A percentile compares a stretch with the other conserved stretches of the same genome.
These are phyloP conservation scores for Ficedula albicollis DNA, from an alignment of 2,797 vertebrate species.

Conservation along the genomic window DNA sequence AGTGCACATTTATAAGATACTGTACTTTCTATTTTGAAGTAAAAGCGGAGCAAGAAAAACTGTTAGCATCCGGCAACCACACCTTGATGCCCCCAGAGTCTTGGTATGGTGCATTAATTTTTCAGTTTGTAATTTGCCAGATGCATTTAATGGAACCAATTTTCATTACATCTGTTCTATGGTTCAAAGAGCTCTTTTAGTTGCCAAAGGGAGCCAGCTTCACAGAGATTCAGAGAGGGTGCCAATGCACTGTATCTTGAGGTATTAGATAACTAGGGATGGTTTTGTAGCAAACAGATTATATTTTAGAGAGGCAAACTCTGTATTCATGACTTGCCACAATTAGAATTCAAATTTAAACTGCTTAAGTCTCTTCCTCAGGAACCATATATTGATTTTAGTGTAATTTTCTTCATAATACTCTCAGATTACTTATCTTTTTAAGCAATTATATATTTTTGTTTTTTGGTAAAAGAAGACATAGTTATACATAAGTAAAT, in stretches of 20 bases:
- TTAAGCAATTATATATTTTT: constrained; percentile 35
- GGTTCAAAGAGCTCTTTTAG: constrained; percentile 80
- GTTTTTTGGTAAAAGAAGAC: constrained; percentile 55
- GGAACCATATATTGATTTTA: constrained; percentile 66
- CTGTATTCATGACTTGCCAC: constrained; percentile 68
- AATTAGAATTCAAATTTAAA: constrained; percentile 72
- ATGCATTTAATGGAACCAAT: constrained; percentile 82
- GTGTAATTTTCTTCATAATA: constrained; percentile 63
- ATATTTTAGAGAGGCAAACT: constrained; percentile 69
- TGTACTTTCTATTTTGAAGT: constrained; percentile 50
- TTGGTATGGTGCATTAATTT: constrained; percentile 80
- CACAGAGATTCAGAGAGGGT: constrained; percentile 67
- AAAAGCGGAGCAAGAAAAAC: constrained; percentile 2
- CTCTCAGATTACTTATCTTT: constrained; percentile 52
- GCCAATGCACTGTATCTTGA: constrained; percentile 72
- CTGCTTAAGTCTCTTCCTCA: constrained; percentile 59
- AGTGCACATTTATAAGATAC: constrained; percentile 32
- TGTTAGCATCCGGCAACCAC: constrained; percentile 78
- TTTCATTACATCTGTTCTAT: constrained; percentile 83
- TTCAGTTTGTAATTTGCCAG: constrained; percentile 82
- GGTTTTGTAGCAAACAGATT: constrained; percentile 74
- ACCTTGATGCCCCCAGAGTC: constrained; percentile 86
- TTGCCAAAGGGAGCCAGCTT: constrained; percentile 78
- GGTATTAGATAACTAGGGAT: constrained; percentile 73
- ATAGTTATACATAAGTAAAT: constrained; percentile 25